Base-by-base conservation (phyloP, 2,888 invertebrate species). In the Drosophila eohydei region DNA sequence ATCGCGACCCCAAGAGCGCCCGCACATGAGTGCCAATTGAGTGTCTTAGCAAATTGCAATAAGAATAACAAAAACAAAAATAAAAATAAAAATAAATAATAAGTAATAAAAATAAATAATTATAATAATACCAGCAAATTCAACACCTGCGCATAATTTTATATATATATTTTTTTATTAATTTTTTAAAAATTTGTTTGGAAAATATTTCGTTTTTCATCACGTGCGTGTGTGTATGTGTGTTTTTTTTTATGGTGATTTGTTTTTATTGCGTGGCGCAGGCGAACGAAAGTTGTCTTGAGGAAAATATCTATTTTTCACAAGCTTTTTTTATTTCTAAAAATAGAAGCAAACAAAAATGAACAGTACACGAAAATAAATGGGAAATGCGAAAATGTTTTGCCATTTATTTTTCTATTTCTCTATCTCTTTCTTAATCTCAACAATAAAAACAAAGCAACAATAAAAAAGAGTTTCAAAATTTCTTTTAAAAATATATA, bases 1-100 rank as follows among this genome's bases (percentile, higher is more conserved):
- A 78, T 88, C 83, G 88, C 80, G 85, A 86, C 84, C 81, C 83
- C 83, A 87, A 88, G 80, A 82, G 87, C 83, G 85, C 67, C 46
- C 77, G 81, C 89, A 91, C 91, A 88, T 89, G 88, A 85, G 46
- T 21, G 68, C n/a, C 16, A 40, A n/a, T 11, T 84, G 81, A 38
- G 48, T 64, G 40, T 54, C 36, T 58, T 21, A 7, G 38, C 30
- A 55, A 30, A 40, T 60, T 58, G 46, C 61, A 64, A 48, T 28
- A 67, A 71, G 46, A 51, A n/a, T 9, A 28, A 11, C 4, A 43
- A 21, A 3, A 54, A 57, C 7, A 65, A 55, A 12, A 46, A 41
- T 8, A 61, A 55, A 12, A 46, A 41, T 8, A 61, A 51, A 28
- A 55, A 14, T 16, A 30, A 34, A n/a, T 5, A 46, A 14, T 14